These are phyloP conservation scores for Turritopsis rubra DNA, from an alignment of 30 jellyfish, hydroid and myxozoan species.

Conservation along the genomic window DNA sequence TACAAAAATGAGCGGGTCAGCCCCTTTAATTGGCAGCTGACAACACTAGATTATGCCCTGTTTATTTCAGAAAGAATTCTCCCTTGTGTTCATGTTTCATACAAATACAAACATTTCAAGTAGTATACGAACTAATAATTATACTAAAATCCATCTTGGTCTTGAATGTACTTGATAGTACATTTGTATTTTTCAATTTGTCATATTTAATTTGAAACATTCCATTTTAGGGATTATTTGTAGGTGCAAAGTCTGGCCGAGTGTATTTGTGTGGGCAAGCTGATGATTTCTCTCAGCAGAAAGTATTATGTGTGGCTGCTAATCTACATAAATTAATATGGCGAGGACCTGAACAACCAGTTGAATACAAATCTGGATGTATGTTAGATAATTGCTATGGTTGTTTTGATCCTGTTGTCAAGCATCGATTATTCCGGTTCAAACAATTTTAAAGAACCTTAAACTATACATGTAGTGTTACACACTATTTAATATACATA, in stretches of 20 bases:
- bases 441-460: conserved; percentile 31
- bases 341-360: conserved; percentile 85
- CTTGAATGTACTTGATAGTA: background rate
- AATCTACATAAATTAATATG: conserved; percentile 61
- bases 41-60: too few species aligned
- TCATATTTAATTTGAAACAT: too few species aligned
- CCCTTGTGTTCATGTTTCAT: too few species aligned
- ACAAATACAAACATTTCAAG: too few species aligned
- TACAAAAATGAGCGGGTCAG: too few species aligned
- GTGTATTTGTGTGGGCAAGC: conserved; percentile 87
- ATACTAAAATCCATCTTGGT: too few species aligned
- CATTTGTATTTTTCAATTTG: background rate
- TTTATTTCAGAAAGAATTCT: too few species aligned
- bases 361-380: conserved; percentile 71
- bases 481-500: too few species aligned
- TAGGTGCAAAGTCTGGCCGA: conserved; percentile 75
- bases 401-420: conserved; percentile 85
- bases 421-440: conserved; percentile 70
- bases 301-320: conserved; percentile 70
- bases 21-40: too few species aligned
- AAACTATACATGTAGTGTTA: background rate
- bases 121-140: too few species aligned
- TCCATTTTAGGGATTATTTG: conserved; percentile 78
- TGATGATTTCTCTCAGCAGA: conserved; percentile 95
- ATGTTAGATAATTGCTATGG: conserved; percentile 83